These are phyloP conservation scores for Puffinus mauretanicus DNA, from an alignment of 2,113 vertebrate genomes.

Conservation along the genomic window DNA sequence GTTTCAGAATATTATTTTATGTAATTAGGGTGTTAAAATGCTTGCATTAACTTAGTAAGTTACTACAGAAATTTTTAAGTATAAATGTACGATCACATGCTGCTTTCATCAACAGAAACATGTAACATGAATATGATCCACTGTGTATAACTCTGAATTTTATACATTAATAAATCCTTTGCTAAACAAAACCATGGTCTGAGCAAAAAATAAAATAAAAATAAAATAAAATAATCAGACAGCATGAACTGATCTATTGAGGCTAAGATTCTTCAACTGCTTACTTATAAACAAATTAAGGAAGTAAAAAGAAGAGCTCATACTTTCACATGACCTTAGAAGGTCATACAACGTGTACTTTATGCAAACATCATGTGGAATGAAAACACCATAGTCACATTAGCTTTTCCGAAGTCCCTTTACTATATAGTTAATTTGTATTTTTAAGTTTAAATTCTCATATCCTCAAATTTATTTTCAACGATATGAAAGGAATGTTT, in stretches of 20 bases:
- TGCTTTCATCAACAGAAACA: background rate
- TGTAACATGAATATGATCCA: background rate
- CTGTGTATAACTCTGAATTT: background rate
- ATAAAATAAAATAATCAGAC: background rate
- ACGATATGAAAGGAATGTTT: accelerated
- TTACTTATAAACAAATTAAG: slow-evolving; percentile 25
- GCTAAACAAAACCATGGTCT: background rate
- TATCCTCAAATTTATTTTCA: background rate
- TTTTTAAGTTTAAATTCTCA: background rate
- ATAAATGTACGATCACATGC: background rate
- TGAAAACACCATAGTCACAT: background rate
- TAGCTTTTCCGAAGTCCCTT: background rate
- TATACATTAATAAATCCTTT: background rate
- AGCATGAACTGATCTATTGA: background rate
- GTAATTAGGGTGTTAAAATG: background rate
- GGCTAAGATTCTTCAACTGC: background rate
- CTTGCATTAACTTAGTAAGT: background rate
- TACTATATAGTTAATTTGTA: accelerated
- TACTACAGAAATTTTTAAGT: background rate
- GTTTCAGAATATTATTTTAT: background rate
- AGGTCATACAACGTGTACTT: background rate
- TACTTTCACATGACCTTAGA: slow-evolving; percentile 21
- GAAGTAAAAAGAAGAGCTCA: slow-evolving; percentile 25
- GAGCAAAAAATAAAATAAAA: background rate
- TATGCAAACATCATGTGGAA: background rate